Base-by-base conservation (phyloP, 2,113 vertebrate species). In the Urocynchramus pylzowi region DNA sequence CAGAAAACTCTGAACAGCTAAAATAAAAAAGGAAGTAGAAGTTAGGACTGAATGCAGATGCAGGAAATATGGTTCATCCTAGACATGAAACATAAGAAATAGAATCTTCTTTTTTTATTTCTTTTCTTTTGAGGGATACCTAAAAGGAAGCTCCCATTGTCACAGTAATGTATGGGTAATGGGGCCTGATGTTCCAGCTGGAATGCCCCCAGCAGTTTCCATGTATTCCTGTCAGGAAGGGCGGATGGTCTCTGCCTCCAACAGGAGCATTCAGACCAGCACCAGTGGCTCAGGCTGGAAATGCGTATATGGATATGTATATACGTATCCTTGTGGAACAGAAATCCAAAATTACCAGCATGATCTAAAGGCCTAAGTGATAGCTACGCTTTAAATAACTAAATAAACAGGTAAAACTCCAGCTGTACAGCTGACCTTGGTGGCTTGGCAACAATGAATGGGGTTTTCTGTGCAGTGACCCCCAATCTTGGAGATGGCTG, bases 371-470 rank as follows among this genome's bases (percentile, higher is more conserved):
- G 15, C 42, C 73, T 54, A 54, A 81, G 86, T 28, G 64, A 70
- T 30, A 39, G 59, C 71, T 83, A 44, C 39, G 31, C 80, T 90
- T 86, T 76, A 90, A 88, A 87, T 61, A 92, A 77, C 89, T 63
- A 89, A 92, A 75, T n/a, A 71, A 89, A 27, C 49, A 90, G 75
- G 85, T 91, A 52, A 41, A 91, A 61, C 39, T 94, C 81, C 77
- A 76, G 65, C 77, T 76, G 53, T 35, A 26, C 47, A 74, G 69
- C 65, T 82, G 84, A 67, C 87, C 89, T 69, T 30, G 5, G 60
- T 89, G 84, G 89, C 77, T 91, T 95, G 89, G 89, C 86, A 89
- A 49, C 56, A 94, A 26, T 70, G 73, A 89, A 87, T 87, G 61
- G 52, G 47, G 15, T 86, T 90, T 93, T 89, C 87, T 78, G 77